These are phyloP conservation scores for Bothrops jararaca DNA, from an alignment of 2,113 vertebrate genomes.

Conservation along the genomic window DNA sequence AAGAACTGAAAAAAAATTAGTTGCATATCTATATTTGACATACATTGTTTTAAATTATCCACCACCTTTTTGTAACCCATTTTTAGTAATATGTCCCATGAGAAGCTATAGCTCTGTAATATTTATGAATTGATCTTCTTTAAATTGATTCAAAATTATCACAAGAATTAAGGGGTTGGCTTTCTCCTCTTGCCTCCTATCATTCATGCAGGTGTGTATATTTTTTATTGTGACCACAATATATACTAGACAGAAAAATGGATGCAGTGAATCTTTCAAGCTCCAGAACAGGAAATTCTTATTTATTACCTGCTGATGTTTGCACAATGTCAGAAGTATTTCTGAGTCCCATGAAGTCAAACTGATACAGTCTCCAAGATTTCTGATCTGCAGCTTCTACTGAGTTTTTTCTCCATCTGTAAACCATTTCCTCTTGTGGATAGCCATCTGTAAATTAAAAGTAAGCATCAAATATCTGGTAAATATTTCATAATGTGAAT, in stretches of 20 bases:
- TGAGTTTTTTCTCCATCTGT: slow-evolving; percentile 95
- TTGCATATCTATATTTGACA: not conserved
- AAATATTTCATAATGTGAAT: not conserved
- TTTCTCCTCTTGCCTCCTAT: not conserved
- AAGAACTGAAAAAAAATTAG: not conserved
- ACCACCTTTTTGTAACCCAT: not conserved
- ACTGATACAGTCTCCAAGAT: slow-evolving; percentile 96
- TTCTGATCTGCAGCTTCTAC: slow-evolving; percentile 92
- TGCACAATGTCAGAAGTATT: slow-evolving; percentile 88
- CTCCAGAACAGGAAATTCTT: not conserved
- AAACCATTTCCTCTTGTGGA: slow-evolving; percentile 94
- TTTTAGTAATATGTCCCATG: not conserved
- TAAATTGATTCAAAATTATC: not conserved
- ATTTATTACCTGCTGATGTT: slow-evolving; percentile 83
- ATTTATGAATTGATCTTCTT: not conserved
- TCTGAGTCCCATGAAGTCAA: slow-evolving; percentile 94
- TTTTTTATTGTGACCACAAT: not conserved
- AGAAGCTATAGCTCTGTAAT: not conserved
- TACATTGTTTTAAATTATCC: not conserved
- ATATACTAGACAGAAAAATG: not conserved
- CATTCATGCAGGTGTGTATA: not conserved
- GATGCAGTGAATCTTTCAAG: not conserved
- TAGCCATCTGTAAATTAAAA: slow-evolving; percentile 87
- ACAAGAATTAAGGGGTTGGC: not conserved
- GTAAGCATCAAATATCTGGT: not conserved